These are phyloP conservation scores for Drosophila pseudotakahashii DNA, from an alignment of 2,888 invertebrate species.

Conservation along the genomic window DNA sequence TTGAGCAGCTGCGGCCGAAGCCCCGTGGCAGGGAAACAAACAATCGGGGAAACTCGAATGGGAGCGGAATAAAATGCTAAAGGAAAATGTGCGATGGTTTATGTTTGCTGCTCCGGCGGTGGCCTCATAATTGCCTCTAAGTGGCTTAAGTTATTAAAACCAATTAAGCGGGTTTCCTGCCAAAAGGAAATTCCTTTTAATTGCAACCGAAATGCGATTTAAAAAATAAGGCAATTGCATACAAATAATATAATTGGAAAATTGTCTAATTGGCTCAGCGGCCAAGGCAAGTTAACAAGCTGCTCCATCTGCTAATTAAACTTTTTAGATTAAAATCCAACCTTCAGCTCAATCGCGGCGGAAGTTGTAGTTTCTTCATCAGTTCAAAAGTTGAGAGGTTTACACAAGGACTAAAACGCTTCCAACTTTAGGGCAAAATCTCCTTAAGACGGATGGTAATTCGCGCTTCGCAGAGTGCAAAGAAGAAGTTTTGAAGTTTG, in stretches of 20 bases:
- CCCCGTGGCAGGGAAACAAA: conserved; percentile 6
- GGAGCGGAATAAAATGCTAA: neutral
- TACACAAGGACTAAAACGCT: conserved; percentile 15
- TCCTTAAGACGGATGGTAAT: conserved; percentile 20
- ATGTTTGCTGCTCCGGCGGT: conserved; percentile 2
- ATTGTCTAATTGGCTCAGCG: conserved; percentile 45
- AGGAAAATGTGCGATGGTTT: conserved; percentile 8
- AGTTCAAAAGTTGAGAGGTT: conserved; percentile 13
- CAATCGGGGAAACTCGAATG: conserved; percentile 30
- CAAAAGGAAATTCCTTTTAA: conserved; percentile 28
- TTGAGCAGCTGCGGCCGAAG: conserved; percentile 13
- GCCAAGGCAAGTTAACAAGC: conserved; percentile 27
- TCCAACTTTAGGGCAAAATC: conserved; percentile 20
- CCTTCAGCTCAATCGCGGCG: conserved; percentile 5
- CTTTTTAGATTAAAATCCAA: conserved; percentile 47
- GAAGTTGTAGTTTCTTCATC: conserved; percentile 21
- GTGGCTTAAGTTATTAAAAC: conserved; percentile 39
- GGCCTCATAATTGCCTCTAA: conserved; percentile 34
- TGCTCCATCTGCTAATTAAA: conserved; percentile 39
- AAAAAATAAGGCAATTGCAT: conserved; percentile 12
- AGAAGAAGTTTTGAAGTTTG: conserved; percentile 6
- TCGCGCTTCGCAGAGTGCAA: conserved; percentile 32
- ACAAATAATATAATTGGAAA: conserved; percentile 40
- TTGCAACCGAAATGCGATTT: conserved; percentile 40
- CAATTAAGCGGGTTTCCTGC: conserved; percentile 23